phyloP scores from a whole-genome alignment of 2,888 invertebrate genomes.

The Seira ritae region DNA sequence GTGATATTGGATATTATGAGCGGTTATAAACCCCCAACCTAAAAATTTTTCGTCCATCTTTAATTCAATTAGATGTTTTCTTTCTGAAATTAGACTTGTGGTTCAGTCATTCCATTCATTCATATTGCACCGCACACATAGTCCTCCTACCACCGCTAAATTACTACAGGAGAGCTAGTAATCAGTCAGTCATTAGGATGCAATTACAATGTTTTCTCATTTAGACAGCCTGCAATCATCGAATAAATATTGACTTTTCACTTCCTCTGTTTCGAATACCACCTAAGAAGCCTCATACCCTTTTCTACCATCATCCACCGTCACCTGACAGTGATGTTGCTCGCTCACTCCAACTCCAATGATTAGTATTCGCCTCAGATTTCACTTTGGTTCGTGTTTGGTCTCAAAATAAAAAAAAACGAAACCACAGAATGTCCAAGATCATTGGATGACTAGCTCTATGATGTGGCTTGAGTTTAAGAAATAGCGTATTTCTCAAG shows the following conservation, averaged over 20 bases:
- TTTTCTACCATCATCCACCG: not conserved
- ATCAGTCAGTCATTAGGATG: conserved; percentile 17
- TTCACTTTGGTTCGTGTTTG: too few relatives aligned
- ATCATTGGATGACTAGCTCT: not conserved
- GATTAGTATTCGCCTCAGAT: too few relatives aligned
- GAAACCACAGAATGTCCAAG: not conserved
- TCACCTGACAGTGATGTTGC: too few relatives aligned
- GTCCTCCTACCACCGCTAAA: not conserved
- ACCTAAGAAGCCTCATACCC: not conserved
- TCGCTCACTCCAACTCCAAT: too few relatives aligned
- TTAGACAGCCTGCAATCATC: conserved; percentile 42
- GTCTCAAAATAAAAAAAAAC: too few relatives aligned
- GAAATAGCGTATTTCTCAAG: not conserved
- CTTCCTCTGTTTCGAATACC: conserved; percentile 39
- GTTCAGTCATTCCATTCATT: conserved; percentile 30
- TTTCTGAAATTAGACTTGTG: conserved; percentile 45
- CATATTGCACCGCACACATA: conserved; percentile 31
- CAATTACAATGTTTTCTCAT: conserved; percentile 10
- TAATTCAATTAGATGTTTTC: conserved; percentile 43
- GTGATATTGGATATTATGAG: too few relatives aligned
- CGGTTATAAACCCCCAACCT: not conserved
- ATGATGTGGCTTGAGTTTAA: not conserved
- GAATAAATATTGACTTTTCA: conserved; percentile 48
- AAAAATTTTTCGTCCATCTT: not conserved
- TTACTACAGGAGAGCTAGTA: conserved; percentile 1